Base-by-base conservation (phyloP, 1,140 invertebrate genomes). In the Marisa cornuarietis region DNA sequence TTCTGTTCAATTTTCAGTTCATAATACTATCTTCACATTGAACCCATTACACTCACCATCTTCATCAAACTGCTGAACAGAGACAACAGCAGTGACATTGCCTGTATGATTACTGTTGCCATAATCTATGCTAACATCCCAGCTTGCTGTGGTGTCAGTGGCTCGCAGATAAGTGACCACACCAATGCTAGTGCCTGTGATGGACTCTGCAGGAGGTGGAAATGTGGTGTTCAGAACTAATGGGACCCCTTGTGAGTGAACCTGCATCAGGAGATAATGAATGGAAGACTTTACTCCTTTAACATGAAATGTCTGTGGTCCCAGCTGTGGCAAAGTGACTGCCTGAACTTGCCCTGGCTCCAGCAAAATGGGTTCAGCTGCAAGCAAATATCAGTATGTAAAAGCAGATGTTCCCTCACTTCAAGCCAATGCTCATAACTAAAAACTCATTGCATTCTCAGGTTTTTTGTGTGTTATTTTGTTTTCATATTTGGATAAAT, bases 61-160 rank as follows among this genome's bases (percentile, higher is more conserved):
- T 52, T 73, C 42, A 13, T 14, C 71, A 73, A 52, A 73, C 24
- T 73, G n/a, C 18, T 73, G 71, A 49, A 73, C 71, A 42, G n/a
- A 20, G n/a, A 52, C 71, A 49, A 73, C 14, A n/a, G 51, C 71
- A 52, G 71, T 51, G 49, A 9, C 42, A 49, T 51, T 51, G 9
- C 42, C 71, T 13, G 20, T 49, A 6, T 49, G 49, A 54, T 52
- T 54, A 22, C n/a, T 73, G 71, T 49, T 73, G 14, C 71, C n/a
- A 10, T 52, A 49, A 20, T 24, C 51, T 20, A 73, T n/a, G 51
- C 71, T 22, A 16, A 73, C 71, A n/a, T n/a, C 54, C 71, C 71
- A 73, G 18, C 8, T 73, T n/a, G 51, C 71, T 5, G 5, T 54
- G 51, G 22, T 26, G 13, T 24, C 22, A 52, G 0, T 20, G 18